A percentile compares a stretch with the other conserved stretches of the same genome.
Conservation (phyloP, 2,797 vertebrate species). For the Lagorchestes hirsutus region DNA sequence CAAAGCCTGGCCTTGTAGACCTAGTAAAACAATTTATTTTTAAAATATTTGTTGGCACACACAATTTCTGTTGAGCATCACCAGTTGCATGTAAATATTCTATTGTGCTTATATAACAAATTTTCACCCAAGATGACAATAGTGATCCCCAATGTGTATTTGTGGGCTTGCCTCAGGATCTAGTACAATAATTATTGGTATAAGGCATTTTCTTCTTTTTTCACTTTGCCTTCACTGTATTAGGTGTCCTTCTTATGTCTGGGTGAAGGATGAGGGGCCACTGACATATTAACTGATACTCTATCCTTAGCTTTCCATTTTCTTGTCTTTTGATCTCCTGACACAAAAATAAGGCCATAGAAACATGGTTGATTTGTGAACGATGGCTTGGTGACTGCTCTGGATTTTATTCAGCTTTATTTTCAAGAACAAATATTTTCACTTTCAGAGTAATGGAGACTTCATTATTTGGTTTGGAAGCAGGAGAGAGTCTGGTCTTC, state of each 20-base stretch:
- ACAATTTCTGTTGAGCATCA: background rate
- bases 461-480: constrained; percentile 6
- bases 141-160: background rate
- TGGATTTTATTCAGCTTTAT: background rate
- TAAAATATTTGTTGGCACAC: background rate
- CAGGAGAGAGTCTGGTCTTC: background rate
- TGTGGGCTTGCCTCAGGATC: background rate
- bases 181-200: background rate
- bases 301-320: background rate
- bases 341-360: background rate
- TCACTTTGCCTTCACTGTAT: background rate
- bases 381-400: background rate
- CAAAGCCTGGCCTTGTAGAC: background rate
- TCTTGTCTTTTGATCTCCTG: background rate
- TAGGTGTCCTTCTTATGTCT: background rate
- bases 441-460: background rate
- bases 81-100: background rate
- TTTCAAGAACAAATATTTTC: background rate
- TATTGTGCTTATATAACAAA: background rate
- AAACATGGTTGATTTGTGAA: background rate
- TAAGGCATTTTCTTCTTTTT: background rate
- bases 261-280: background rate
- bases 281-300: background rate
- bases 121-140: background rate
- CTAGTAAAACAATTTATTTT: background rate